Base-by-base conservation (phyloP, 2,797 vertebrate genomes). In the Taenioides sp. region DNA sequence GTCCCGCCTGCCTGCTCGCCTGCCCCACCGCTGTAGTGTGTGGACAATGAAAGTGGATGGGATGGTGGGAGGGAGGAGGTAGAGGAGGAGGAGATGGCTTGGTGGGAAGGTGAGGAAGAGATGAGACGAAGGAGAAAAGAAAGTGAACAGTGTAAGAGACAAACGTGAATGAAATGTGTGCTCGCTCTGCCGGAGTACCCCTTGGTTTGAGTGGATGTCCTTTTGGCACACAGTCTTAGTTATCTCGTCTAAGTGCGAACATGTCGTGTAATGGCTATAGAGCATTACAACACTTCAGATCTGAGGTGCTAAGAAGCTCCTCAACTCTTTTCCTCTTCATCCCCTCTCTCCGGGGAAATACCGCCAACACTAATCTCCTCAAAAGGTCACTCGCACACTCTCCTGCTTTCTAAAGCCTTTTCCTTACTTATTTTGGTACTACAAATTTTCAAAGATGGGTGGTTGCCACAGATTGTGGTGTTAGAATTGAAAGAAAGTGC, bases 11-110 rank as follows among this genome's bases (percentile, higher is more conserved):
- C 74, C 50, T 71, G 50, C 70, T 78, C 55, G 49, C 74, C 50
- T 73, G 50, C 70, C 80, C 59, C 73, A 67, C 68, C 7, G 62
- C 43, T 43, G 76, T 74, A 81, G 84, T 85, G 76, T 67, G 80
- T 85, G 85, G 85, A 90, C 88, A 90, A 90, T 90, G 84, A 85
- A 80, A 71, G 78, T 52, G 80, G 78, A 85, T 82, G 87, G 82
- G 87, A 87, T 81, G 80, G 73, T 88, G 88, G 84, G 77, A 58
- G 83, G 74, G 88, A 86, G 84, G 76, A 54, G 83, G 83, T 76
- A 75, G 80, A 57, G 27, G 84, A 67, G 83, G 83, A 16, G 78
- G 28, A 70, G 73, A 73, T 71, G 85, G 75, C 81, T 80, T 75
- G 76, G 85, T 34, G 77, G 81, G 80, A 83, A 86, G 82, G 82